phyloP scores from a whole-genome alignment of 2,113 vertebrate genomes.

The Brienomyrus longianalis region DNA sequence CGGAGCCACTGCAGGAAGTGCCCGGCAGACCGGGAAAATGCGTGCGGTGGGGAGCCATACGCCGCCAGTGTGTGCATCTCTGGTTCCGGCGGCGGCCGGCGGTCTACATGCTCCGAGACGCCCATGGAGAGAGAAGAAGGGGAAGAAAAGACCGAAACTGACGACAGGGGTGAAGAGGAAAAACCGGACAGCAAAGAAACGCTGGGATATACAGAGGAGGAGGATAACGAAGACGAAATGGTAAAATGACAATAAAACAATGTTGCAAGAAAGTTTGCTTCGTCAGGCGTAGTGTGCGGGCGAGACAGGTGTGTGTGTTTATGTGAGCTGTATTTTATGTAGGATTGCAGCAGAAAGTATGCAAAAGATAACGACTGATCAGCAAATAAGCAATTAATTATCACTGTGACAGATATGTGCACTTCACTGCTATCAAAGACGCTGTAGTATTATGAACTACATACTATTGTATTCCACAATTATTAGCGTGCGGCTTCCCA shows the following conservation, averaged over 20 bases:
- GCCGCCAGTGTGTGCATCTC: background rate
- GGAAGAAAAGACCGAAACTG: background rate
- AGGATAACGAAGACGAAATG: constrained; percentile 40
- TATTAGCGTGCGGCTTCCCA: background rate
- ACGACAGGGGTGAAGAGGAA: background rate
- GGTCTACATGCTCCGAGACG: constrained; percentile 20
- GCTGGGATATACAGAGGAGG: constrained; percentile 6
- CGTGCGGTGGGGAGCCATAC: constrained; percentile 29
- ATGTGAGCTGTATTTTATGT: background rate
- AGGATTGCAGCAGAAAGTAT: background rate
- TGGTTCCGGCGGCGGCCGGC: background rate
- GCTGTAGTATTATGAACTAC: background rate
- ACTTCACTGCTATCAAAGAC: background rate
- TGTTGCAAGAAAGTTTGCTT: background rate
- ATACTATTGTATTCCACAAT: background rate
- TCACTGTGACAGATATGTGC: background rate
- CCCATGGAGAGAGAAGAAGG: constrained; percentile 22
- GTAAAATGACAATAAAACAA: constrained; percentile 26
- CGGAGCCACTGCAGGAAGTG: constrained; percentile 17
- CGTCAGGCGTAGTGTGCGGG: background rate
- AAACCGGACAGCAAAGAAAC: constrained; percentile 23
- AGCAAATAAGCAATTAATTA: background rate
- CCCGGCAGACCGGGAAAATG: constrained; percentile 26
- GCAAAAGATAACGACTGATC: background rate
- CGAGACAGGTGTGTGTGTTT: constrained; percentile 16